Evolutionary conservation across 2,888 invertebrate species (phyloP).

Genomic region (Bugula neritina): DNA sequence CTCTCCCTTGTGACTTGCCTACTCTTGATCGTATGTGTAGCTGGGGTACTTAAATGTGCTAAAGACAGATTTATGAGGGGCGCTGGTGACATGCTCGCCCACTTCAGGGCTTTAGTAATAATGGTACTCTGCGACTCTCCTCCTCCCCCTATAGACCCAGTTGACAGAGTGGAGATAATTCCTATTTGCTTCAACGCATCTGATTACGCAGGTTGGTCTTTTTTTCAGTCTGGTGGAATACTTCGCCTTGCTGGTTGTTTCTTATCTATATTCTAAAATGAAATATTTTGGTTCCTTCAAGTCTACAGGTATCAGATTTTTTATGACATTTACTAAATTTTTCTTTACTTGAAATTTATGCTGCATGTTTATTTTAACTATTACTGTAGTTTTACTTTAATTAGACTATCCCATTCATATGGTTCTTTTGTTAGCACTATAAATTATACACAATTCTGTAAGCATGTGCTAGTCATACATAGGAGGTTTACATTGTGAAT

Average conservation of each 20-base stretch:
- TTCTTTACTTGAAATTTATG: too few species aligned
- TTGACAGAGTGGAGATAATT: slow-evolving; percentile 26
- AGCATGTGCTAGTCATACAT: too few species aligned
- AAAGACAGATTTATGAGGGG: slow-evolving; percentile 21
- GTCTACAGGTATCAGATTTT: not conserved
- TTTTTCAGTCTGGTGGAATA: not conserved
- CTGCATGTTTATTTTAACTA: too few species aligned
- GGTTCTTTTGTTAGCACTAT: too few species aligned
- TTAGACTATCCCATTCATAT: too few species aligned
- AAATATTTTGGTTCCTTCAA: not conserved
- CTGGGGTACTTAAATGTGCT: not conserved
- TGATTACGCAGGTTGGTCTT: slow-evolving; percentile 17
- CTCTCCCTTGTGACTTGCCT: not conserved
- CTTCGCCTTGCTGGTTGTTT: not conserved
- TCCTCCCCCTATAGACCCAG: not conserved
- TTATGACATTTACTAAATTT: too few species aligned
- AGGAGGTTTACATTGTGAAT: too few species aligned
- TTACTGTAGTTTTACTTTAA: too few species aligned
- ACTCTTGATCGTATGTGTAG: slow-evolving; percentile 1
- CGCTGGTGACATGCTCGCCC: slow-evolving; percentile 7
- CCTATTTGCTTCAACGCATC: slow-evolving; percentile 26
- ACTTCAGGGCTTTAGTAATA: slow-evolving; percentile 16
- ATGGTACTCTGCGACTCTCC: slow-evolving; percentile 26
- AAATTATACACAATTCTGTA: too few species aligned
- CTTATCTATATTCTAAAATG: not conserved